Percentiles rank a stretch among this genome's conserved stretches.
phyloP scores from a whole-genome alignment of 1,140 invertebrate species.

The Schlechtendalia chinensis region DNA sequence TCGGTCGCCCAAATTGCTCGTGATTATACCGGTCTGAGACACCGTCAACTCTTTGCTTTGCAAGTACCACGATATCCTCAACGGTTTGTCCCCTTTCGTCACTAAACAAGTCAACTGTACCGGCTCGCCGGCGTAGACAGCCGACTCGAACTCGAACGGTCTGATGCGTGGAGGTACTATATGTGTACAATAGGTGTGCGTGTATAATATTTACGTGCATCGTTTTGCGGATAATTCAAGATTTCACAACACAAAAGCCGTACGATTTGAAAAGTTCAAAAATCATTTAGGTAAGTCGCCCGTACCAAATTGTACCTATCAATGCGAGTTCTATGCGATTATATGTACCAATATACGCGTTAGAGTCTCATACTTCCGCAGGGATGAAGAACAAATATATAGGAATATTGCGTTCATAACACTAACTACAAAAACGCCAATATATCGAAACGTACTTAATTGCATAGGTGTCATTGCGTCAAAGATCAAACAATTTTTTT shows the following conservation, averaged over 20 bases:
- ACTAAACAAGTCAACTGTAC: conserved; percentile 64
- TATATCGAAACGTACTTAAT: neutral
- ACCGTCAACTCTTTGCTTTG: conserved; percentile 63
- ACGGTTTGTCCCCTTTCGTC: conserved; percentile 67
- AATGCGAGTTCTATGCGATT: no score
- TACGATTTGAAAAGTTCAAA: no score
- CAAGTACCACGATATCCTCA: conserved; percentile 69
- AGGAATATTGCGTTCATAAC: neutral
- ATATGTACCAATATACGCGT: no score
- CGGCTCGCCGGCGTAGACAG: conserved; percentile 66
- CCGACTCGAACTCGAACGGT: conserved; percentile 67
- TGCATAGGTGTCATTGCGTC: neutral
- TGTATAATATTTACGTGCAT: no score
- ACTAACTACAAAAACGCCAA: conserved; percentile 17
- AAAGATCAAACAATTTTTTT: no score
- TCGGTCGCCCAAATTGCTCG: conserved; percentile 54
- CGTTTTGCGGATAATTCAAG: no score
- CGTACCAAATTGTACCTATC: no score
- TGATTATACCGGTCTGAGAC: conserved; percentile 21
- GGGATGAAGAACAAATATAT: neutral
- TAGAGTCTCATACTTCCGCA: no score
- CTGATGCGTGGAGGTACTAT: conserved; percentile 67
- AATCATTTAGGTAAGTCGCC: no score
- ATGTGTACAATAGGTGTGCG: no score
- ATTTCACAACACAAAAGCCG: no score